Conservation (phyloP, 1,140 invertebrate species). For the Achroia grisella region DNA sequence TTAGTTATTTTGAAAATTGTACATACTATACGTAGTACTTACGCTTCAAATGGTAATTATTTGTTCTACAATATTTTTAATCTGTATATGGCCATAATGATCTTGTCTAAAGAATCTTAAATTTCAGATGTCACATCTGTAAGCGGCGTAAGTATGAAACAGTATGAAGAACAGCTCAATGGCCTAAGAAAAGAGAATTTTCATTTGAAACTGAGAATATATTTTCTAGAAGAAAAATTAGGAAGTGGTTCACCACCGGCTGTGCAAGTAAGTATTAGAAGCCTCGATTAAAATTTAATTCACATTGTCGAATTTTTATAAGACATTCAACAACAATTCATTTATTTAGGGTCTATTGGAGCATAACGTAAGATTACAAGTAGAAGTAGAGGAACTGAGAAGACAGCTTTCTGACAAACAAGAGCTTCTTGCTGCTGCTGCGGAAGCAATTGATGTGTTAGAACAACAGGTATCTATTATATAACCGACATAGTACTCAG, state of each 20-base stretch:
- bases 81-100: not conserved
- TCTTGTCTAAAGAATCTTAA: slow-evolving; percentile 3
- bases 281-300: not conserved
- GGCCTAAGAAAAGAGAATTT: slow-evolving; percentile 93
- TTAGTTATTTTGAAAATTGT: too few species aligned
- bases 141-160: slow-evolving; percentile 80
- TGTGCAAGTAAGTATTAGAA: slow-evolving; percentile 75
- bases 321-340: not conserved
- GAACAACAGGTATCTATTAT: slow-evolving; percentile 74
- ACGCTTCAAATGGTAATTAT: too few species aligned
- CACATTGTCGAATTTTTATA: too few species aligned
- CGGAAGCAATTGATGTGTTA: slow-evolving; percentile 83
- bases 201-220: slow-evolving; percentile 91
- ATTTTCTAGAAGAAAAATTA: slow-evolving; percentile 91
- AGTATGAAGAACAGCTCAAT: slow-evolving; percentile 90
- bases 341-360: slow-evolving; percentile 52
- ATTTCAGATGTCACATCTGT: slow-evolving; percentile 46
- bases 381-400: slow-evolving; percentile 84
- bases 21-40: too few species aligned
- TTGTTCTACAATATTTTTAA: too few species aligned
- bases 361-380: slow-evolving; percentile 73
- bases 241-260: slow-evolving; percentile 73
- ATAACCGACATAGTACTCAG: too few species aligned
- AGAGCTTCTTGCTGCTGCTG: slow-evolving; percentile 86
- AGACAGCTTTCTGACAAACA: slow-evolving; percentile 88